Evolutionary conservation across 2,113 vertebrate species (phyloP), one percentile per base, ranked within the genome.

Genomic region (Emydocephalus ijimae): DNA sequence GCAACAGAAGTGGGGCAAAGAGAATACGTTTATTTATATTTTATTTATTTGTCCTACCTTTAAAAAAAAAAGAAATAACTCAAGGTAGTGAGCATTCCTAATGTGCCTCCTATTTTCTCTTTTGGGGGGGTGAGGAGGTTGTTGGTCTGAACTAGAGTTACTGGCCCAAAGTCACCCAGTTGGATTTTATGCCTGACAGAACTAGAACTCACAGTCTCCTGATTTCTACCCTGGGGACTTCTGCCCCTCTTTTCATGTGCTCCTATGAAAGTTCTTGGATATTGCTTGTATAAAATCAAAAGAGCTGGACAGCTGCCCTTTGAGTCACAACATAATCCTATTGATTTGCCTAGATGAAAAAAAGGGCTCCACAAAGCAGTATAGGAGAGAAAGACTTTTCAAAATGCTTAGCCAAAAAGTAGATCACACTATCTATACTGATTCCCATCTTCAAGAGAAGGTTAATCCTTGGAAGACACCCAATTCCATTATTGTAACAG

Each of bases 261-360:
- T 92, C 29, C 0, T 88, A 94, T 92, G 48, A 95, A 95, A 95
- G 91, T 39, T 2, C 95, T 96, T 95, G 8, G 85, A 91, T 88
- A 61, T 50, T 69, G 69, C 95, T 90, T 90, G 14, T 91, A 95
- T 3, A 89, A 56, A 24, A 52, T 94, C 61, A 95, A 95, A 95
- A 92, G 92, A 92, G 93, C 64, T 55, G 89, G 95, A 92, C 88
- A 91, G 85, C 92, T 96, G 61, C 85, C 43, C 2, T 93, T 43
- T 91, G 92, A 85, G 93, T 59, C 85, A 85, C 90, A 94, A 21
- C 43, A 74, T 93, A 94, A 96, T 61, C 64, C 12, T 0, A 59
- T 85, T 94, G 69, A 95, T 95, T 86, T 94, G 88, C 91, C 92
- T 94, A 91, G 85, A 50, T 2, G 15, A 55, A 92, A 88, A 95